Percentiles rank a stretch among this genome's conserved stretches.
Conservation (phyloP, 2,113 vertebrate genomes). For the Tachuris rubrigastra region DNA sequence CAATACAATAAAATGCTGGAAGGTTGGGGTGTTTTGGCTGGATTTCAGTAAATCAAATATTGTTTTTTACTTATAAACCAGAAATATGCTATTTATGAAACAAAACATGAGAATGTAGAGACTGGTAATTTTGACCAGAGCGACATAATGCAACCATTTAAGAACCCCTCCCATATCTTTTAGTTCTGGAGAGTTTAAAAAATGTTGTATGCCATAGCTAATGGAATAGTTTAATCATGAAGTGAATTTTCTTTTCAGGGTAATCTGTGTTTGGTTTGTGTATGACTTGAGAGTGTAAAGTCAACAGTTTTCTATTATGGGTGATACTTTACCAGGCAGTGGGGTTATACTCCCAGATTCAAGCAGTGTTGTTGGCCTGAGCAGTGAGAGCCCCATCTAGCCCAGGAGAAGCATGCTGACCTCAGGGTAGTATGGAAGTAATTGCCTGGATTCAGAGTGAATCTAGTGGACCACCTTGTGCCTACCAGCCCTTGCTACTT, state of each 20-base stretch:
- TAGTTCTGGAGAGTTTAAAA: background rate
- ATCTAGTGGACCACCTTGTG: background rate
- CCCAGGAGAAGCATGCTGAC: background rate
- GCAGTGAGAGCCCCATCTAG: background rate
- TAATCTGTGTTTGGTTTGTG: background rate
- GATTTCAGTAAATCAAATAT: background rate
- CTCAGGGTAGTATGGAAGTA: background rate
- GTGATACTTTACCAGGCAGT: background rate
- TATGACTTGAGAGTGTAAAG: background rate
- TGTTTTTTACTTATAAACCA: background rate
- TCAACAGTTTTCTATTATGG: background rate
- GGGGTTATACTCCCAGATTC: background rate
- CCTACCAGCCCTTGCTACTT: background rate
- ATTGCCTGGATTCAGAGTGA: background rate
- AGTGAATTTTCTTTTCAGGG: background rate
- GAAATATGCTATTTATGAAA: background rate
- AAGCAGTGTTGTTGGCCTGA: background rate
- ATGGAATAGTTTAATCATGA: background rate
- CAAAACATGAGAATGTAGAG: background rate
- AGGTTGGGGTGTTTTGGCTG: background rate
- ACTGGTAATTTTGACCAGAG: background rate
- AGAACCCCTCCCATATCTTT: background rate
- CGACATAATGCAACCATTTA: background rate
- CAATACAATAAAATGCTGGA: background rate
- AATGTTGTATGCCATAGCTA: background rate